These are phyloP conservation scores for Sitophilus oryzae DNA, from an alignment of 1,140 invertebrate species.

Conservation along the genomic window DNA sequence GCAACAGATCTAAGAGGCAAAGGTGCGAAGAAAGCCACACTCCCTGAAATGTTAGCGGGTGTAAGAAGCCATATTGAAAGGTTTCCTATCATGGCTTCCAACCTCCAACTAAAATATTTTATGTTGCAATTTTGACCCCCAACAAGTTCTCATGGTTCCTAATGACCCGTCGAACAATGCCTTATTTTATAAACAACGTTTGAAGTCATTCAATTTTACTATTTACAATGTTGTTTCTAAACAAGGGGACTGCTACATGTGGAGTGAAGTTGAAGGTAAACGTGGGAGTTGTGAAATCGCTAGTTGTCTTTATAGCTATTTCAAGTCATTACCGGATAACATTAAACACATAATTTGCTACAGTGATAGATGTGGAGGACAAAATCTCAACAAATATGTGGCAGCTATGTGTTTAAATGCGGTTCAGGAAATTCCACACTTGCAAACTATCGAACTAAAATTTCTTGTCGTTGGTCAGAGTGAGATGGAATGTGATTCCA, in stretches of 20 bases:
- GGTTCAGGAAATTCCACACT: slow-evolving; percentile 7
- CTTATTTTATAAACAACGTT: slow-evolving; percentile 13
- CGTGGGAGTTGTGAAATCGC: slow-evolving; percentile 23
- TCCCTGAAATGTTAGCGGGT: no score
- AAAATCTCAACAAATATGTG: no score
- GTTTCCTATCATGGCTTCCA: no score
- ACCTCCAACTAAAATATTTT: no score
- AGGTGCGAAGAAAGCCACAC: no score
- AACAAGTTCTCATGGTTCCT: slow-evolving; percentile 13
- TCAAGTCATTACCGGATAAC: no score
- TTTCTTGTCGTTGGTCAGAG: slow-evolving; percentile 13
- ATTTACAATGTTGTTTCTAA: no score
- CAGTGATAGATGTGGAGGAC: slow-evolving; percentile 18
- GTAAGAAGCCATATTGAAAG: no score
- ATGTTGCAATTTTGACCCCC: slow-evolving; percentile 8
- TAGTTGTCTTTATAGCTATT: slow-evolving; percentile 6
- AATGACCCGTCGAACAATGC: slow-evolving; percentile 15
- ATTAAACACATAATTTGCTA: no score
- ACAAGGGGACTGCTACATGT: slow-evolving; percentile 9
- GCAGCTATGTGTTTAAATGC: slow-evolving; percentile 7
- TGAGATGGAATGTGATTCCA: slow-evolving; percentile 20
- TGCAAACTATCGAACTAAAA: slow-evolving; percentile 12
- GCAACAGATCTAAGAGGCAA: no score
- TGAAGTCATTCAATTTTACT: slow-evolving; percentile 11
- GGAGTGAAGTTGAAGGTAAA: no score